phyloP scores from a whole-genome alignment of 2,888 invertebrate species.

The Willowsia nigromaculata region DNA sequence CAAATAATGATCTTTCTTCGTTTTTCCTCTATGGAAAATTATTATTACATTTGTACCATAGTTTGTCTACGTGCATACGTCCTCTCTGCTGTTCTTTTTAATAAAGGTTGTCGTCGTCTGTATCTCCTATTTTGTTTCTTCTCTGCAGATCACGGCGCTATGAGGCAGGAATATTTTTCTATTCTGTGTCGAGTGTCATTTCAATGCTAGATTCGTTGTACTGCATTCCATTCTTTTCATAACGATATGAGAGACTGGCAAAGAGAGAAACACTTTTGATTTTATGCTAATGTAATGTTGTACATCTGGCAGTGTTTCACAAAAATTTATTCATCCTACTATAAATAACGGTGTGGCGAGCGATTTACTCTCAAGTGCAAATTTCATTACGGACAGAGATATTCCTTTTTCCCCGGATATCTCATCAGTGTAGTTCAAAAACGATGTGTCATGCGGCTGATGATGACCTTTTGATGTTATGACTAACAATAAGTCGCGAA shows the following conservation, averaged over 20 bases:
- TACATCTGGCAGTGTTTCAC: conserved; percentile 63
- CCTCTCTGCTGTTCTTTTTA: conserved; percentile 36
- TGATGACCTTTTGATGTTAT: conserved; percentile 41
- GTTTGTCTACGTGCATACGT: conserved; percentile 37
- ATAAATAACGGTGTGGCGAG: conserved; percentile 49
- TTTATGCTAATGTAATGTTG: conserved; percentile 25
- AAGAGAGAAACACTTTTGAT: not conserved
- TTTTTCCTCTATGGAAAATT: conserved; percentile 52
- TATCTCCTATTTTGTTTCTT: conserved; percentile 44
- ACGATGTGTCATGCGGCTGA: conserved; percentile 12
- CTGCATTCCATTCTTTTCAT: conserved; percentile 63
- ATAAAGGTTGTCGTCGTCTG: conserved; percentile 51
- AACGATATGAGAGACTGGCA: not conserved
- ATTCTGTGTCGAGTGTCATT: conserved; percentile 42
- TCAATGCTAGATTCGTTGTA: conserved; percentile 47
- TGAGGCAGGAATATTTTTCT: conserved; percentile 11
- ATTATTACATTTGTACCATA: conserved; percentile 47
- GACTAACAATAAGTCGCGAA: not conserved
- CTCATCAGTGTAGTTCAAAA: not conserved
- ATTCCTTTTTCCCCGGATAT: conserved; percentile 25
- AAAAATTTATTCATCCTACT: conserved; percentile 38
- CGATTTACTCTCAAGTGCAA: not conserved
- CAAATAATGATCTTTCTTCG: conserved; percentile 66
- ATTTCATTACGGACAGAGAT: not conserved
- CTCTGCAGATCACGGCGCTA: not conserved